These are phyloP conservation scores for Drosophila funebris DNA, from an alignment of 1,140 invertebrate species.

Conservation along the genomic window DNA sequence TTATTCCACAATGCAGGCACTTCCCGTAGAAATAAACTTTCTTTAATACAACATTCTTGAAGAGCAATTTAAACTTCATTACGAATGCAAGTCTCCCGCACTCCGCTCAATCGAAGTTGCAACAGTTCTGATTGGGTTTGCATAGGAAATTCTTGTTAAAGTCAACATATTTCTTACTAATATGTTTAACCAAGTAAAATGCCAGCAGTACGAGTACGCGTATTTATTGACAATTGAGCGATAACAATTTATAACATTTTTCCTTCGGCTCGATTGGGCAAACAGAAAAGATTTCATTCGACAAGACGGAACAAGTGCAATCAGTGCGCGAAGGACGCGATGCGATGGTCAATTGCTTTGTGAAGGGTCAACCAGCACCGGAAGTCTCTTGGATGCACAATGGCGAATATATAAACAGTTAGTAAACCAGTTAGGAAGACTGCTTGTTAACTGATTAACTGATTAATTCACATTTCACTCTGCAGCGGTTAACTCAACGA, in stretches of 20 bases:
- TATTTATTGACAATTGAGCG: constrained; percentile 11
- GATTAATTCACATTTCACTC: neutral
- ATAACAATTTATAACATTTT: constrained; percentile 18
- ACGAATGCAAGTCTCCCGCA: neutral
- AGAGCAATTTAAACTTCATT: neutral
- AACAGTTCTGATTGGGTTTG: neutral
- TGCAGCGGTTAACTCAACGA: constrained; percentile 73
- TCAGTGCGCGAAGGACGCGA: constrained; percentile 84
- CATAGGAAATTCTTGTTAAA: neutral
- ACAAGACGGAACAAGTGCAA: constrained; percentile 84
- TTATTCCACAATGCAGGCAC: no score
- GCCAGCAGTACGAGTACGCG: no score
- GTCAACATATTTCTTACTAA: neutral
- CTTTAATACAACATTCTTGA: neutral
- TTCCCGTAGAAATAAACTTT: no score
- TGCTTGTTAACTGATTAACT: constrained; percentile 38
- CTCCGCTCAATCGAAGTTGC: no score
- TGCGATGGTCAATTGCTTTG: constrained; percentile 84
- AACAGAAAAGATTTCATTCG: constrained; percentile 84
- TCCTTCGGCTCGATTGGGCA: constrained; percentile 27
- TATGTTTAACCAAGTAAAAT: constrained; percentile 5
- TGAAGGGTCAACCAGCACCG: constrained; percentile 84
- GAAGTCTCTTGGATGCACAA: constrained; percentile 84
- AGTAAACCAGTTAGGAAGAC: constrained; percentile 43
- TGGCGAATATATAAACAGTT: constrained; percentile 81